Percentiles rank a stretch among this genome's conserved stretches.
Evolutionary conservation across 2,113 vertebrate genomes (phyloP).

Genomic region (Holacanthus passer): DNA sequence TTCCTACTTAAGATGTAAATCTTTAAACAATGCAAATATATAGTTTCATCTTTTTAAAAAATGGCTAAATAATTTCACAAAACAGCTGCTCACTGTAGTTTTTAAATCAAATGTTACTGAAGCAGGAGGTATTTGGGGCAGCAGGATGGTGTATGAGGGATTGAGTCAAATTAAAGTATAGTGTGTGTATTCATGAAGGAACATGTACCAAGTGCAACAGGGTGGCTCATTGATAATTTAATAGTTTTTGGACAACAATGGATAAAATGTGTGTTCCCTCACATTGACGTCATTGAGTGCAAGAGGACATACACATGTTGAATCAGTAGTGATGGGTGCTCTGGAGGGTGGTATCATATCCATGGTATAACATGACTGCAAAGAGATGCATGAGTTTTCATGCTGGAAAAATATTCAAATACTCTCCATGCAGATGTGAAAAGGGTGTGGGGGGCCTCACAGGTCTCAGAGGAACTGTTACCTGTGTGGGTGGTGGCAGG

Average conservation of each 20-base stretch:
- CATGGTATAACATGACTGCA: not conserved
- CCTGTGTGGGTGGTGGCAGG: slow-evolving; percentile 76
- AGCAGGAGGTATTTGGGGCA: not conserved
- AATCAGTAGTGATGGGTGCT: slow-evolving; percentile 15
- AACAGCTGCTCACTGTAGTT: not conserved
- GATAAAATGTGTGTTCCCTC: not conserved
- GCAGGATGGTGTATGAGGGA: not conserved
- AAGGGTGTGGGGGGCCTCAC: not conserved
- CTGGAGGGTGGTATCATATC: not conserved
- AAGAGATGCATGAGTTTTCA: slow-evolving; percentile 15
- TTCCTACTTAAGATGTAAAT: not conserved
- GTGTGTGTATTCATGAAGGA: not conserved
- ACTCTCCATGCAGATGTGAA: slow-evolving; percentile 40
- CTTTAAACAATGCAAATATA: not conserved
- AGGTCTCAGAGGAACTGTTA: slow-evolving; percentile 53
- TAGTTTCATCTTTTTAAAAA: not conserved
- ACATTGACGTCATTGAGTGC: not conserved
- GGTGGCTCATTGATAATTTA: not conserved
- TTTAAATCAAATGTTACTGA: not conserved
- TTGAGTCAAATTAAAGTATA: not conserved
- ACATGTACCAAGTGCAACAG: not conserved
- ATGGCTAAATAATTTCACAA: too few species aligned
- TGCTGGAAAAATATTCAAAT: slow-evolving; percentile 16
- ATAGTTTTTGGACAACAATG: not conserved
- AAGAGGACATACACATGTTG: not conserved